Percentiles rank a stretch among this genome's conserved stretches.
Evolutionary conservation across 2,888 invertebrate genomes (phyloP).

Genomic region (Coenonympha glycerion): DNA sequence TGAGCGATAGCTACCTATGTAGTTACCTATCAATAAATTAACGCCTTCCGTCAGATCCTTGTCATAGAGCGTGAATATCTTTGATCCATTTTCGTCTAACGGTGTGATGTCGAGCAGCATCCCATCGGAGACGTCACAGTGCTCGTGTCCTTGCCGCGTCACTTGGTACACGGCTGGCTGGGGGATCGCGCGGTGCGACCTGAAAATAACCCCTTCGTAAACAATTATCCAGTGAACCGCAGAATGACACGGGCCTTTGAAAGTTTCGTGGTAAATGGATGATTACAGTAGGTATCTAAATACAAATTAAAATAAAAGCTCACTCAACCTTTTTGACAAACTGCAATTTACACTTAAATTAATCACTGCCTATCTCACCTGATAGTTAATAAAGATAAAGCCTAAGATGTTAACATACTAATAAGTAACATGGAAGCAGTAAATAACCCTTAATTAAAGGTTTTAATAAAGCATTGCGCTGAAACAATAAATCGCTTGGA

Average conservation of each 20-base stretch:
- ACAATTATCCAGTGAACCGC: constrained; percentile 28
- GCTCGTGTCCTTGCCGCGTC: constrained; percentile 81
- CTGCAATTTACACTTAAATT: too few species aligned
- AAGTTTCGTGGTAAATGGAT: background rate
- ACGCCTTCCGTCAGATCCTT: constrained; percentile 84
- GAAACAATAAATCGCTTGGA: too few species aligned
- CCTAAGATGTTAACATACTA: too few species aligned
- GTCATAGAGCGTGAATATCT: constrained; percentile 82
- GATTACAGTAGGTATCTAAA: too few species aligned
- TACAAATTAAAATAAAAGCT: too few species aligned
- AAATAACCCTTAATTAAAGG: too few species aligned
- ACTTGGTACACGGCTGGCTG: constrained; percentile 81
- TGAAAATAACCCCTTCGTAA: constrained; percentile 36
- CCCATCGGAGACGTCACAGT: constrained; percentile 82
- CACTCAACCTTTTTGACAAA: too few species aligned
- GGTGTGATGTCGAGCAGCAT: constrained; percentile 82
- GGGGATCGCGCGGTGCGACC: constrained; percentile 74
- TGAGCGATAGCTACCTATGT: too few species aligned
- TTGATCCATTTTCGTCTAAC: constrained; percentile 78
- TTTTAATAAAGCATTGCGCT: too few species aligned
- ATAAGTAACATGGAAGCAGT: too few species aligned
- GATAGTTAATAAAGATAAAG: too few species aligned
- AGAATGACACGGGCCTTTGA: constrained; percentile 11
- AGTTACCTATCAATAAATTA: constrained; percentile 81
- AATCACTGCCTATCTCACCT: too few species aligned